Evolutionary conservation across 2,113 vertebrate species (phyloP), one percentile per base, ranked within the genome.

Genomic region (Boulengerochromis microlepis): DNA sequence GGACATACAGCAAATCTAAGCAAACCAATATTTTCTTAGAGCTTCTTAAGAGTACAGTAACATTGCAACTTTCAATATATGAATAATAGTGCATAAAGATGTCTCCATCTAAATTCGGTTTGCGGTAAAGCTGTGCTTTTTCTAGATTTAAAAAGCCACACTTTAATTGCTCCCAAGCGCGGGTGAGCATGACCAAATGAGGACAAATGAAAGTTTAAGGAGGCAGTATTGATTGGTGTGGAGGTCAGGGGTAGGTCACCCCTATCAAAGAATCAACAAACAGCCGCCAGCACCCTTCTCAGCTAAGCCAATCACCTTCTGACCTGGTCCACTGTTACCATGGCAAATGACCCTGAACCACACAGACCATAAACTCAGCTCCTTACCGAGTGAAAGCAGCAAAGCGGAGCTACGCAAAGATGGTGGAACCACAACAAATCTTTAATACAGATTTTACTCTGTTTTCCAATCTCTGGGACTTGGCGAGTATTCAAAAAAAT

Each of bases 201-300:
- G 93, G 93, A 94, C 95, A 95, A 96, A 95, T 95, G 91, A 94
- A 96, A 94, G 95, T 94, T 96, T 95, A 95, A 94, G 95, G 89
- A 95, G 95, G 88, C 84, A 88, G 89, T 94, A 96, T 96, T 94
- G 95, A 96, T 96, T 93, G 92, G 91, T 89, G 89, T 90, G 82
- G 94, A 92, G 95, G 95, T 95, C 94, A 91, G 91, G 81, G 69
- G 89, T 86, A 94, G 95, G 93, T 94, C 93, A 92, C 47, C 91
- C 84, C 82, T 92, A 95, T 95, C 91, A 92, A 90, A 95, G 93
- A 94, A 94, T 95, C 95, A 96, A 95, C 95, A 96, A 95, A 94
- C 93, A 95, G 95, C 95, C 93, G 90, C 88, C 93, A 95, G 95
- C 94, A 47, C 87, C 92, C 90, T 92, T 90, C 90, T 90, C 91